Evolutionary conservation across 2,113 vertebrate genomes (phyloP).

Genomic region (Amblyornis subalaris): DNA sequence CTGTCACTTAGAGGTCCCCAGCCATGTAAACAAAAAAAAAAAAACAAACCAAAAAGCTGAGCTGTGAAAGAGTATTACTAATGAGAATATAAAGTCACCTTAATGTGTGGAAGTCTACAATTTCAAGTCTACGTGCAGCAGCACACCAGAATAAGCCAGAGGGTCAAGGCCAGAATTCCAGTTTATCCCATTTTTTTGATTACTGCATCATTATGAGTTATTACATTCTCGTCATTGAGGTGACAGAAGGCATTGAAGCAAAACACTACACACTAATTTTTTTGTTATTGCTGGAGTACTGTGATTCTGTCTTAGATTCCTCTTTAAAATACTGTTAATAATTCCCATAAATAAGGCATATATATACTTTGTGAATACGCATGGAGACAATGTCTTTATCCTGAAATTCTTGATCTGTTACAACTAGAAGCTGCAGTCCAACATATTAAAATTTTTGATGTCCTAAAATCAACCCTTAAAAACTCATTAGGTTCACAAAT

Average conservation of each 20-base stretch:
- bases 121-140: not conserved
- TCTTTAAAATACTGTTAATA: not conserved
- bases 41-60: not conserved
- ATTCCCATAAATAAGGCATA: not conserved
- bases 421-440: not conserved
- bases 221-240: not conserved
- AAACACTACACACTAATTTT: not conserved
- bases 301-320: not conserved
- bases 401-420: not conserved
- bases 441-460: not conserved
- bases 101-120: not conserved
- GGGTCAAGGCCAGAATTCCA: not conserved
- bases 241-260: not conserved
- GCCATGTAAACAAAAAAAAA: not conserved
- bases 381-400: not conserved
- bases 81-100: not conserved
- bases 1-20: not conserved
- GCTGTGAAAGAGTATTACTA: not conserved
- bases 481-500: not conserved
- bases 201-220: not conserved
- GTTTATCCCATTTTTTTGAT: not conserved
- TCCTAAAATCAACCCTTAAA: not conserved
- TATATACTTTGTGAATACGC: not conserved
- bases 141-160: not conserved
- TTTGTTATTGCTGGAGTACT: not conserved